Conservation (phyloP, 2,888 invertebrate species). For the Julus scanicus region DNA sequence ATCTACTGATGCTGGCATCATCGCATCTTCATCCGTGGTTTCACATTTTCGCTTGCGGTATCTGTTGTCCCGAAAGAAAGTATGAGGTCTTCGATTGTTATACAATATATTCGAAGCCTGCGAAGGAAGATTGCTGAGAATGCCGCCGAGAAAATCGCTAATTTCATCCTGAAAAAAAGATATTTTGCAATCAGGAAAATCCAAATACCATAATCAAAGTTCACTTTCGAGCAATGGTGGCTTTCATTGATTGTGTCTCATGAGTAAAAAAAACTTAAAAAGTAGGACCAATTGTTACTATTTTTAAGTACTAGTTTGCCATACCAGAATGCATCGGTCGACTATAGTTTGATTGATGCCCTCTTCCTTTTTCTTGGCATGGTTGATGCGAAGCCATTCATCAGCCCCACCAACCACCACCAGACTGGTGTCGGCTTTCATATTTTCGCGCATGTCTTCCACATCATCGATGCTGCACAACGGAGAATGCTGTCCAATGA, state of each 20-base stretch:
- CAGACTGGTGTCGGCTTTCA: constrained; percentile 80
- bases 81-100: constrained; percentile 38
- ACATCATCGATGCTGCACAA: constrained; percentile 76
- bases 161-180: constrained; percentile 58
- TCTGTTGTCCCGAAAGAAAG: neutral
- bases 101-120: neutral
- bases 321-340: constrained; percentile 78
- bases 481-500: constrained; percentile 79
- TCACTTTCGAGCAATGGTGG: too few species aligned
- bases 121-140: constrained; percentile 38
- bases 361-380: constrained; percentile 77
- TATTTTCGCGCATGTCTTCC: constrained; percentile 79
- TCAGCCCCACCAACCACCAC: constrained; percentile 84
- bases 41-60: constrained; percentile 9
- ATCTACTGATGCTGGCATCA: neutral
- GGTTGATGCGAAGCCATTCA: constrained; percentile 77
- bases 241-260: too few species aligned
- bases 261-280: too few species aligned
- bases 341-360: constrained; percentile 83
- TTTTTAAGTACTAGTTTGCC: too few species aligned
- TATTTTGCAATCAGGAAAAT: neutral
- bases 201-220: neutral
- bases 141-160: constrained; percentile 59
- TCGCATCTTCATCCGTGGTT: neutral
- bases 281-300: too few species aligned